phyloP scores from a whole-genome alignment of 2,888 invertebrate genomes.

The Callyntrura guangdongensis region DNA sequence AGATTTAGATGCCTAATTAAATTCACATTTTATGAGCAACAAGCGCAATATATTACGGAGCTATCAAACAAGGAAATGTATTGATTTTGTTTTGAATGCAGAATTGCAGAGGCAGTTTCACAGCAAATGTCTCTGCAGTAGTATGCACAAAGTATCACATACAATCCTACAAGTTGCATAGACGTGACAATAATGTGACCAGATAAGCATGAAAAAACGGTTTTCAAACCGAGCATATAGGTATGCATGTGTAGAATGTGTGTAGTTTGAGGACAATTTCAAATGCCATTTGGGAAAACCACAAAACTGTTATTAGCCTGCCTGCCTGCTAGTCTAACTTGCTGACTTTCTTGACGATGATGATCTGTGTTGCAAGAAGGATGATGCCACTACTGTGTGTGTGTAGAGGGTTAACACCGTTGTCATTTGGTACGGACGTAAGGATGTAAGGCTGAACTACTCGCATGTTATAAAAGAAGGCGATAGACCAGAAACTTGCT shows the following conservation, averaged over 20 bases:
- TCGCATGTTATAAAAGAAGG: background rate
- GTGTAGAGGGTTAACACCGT: too few species aligned
- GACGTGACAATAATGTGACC: slow-evolving; percentile 60
- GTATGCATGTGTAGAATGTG: slow-evolving; percentile 8
- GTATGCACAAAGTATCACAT: background rate
- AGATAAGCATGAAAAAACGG: slow-evolving; percentile 62
- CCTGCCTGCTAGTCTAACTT: slow-evolving; percentile 40
- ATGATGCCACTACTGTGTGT: background rate
- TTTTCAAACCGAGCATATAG: slow-evolving; percentile 19
- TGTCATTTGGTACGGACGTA: background rate
- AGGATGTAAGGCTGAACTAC: background rate
- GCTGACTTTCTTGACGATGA: slow-evolving; percentile 46
- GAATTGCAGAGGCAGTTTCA: background rate
- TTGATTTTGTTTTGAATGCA: slow-evolving; percentile 21
- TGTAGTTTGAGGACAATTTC: slow-evolving; percentile 66
- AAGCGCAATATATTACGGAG: background rate
- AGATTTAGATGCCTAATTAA: slow-evolving; percentile 34
- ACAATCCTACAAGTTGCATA: background rate
- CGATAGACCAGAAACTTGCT: background rate
- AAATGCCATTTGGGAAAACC: slow-evolving; percentile 72
- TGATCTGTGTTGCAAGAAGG: slow-evolving; percentile 14
- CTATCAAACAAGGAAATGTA: slow-evolving; percentile 42
- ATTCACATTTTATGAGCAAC: slow-evolving; percentile 16
- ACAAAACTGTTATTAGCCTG: slow-evolving; percentile 72
- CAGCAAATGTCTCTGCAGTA: background rate